A percentile compares a stretch with the other conserved stretches of the same genome.
Evolutionary conservation across 2,113 vertebrate genomes (phyloP).

Genomic region (Oryzias melastigma): DNA sequence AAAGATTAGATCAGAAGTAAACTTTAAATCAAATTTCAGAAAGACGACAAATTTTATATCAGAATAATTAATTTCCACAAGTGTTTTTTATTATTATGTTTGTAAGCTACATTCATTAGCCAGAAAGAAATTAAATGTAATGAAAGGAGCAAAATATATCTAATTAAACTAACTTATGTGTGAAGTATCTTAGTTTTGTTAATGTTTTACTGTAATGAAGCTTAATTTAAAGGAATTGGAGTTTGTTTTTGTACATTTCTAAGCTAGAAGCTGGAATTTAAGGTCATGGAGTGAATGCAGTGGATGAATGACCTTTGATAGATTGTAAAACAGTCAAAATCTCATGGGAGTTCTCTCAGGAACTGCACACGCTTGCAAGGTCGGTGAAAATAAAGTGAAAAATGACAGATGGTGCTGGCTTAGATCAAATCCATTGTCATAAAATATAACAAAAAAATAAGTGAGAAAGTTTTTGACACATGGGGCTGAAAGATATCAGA

Average conservation of each 20-base stretch:
- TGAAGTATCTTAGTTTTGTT: background rate
- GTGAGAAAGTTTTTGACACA: no score
- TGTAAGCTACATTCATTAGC: no score
- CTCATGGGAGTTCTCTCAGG: background rate
- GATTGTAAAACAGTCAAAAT: background rate
- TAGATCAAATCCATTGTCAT: background rate
- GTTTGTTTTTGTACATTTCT: background rate
- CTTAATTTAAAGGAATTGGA: background rate
- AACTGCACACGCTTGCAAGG: conserved; percentile 7
- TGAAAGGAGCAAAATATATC: background rate
- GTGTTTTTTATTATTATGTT: no score
- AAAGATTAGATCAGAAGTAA: no score
- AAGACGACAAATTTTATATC: no score
- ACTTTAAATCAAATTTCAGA: no score
- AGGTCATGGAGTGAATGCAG: background rate
- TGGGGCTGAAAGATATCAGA: no score
- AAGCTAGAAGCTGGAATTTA: background rate
- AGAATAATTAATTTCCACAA: no score
- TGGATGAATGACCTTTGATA: background rate
- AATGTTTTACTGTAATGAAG: background rate
- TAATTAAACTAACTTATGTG: background rate
- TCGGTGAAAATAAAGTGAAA: conserved; percentile 19
- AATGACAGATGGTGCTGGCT: conserved; percentile 6
- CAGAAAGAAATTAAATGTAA: background rate
- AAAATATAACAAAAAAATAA: no score